phyloP scores from a whole-genome alignment of 2,797 vertebrate genomes.

The Poeciliopsis presidionis region DNA sequence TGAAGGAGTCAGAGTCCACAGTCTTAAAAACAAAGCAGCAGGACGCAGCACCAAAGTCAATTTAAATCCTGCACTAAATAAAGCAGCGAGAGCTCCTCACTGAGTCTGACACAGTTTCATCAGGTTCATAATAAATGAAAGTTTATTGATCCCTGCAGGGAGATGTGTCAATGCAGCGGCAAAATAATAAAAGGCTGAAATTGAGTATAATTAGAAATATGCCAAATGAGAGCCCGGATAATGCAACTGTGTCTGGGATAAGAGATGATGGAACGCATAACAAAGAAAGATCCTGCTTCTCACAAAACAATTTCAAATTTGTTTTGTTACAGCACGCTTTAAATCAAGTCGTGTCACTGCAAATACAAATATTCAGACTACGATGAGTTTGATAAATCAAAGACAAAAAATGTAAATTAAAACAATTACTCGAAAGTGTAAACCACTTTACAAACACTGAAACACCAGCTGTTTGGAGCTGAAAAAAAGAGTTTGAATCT shows the following conservation, averaged over 20 bases:
- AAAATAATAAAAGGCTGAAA: conserved; percentile 56
- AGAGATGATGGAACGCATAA: conserved; percentile 18
- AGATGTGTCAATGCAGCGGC: conserved; percentile 51
- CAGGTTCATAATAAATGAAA: conserved; percentile 65
- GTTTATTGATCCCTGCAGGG: conserved; percentile 66
- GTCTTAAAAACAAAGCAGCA: conserved; percentile 45
- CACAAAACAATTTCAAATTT: neutral
- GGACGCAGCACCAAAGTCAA: conserved; percentile 46
- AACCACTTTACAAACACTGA: neutral
- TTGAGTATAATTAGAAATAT: conserved; percentile 65
- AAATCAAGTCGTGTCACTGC: neutral
- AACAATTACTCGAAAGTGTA: neutral
- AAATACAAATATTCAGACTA: neutral
- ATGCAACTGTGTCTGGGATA: conserved; percentile 8
- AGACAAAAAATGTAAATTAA: neutral
- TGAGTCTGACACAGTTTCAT: conserved; percentile 65
- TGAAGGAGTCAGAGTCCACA: conserved; percentile 40
- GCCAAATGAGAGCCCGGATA: conserved; percentile 37
- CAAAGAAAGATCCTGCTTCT: neutral
- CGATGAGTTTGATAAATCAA: neutral
- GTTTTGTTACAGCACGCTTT: neutral
- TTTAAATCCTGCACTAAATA: conserved; percentile 64
- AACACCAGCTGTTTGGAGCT: neutral
- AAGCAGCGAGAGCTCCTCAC: conserved; percentile 51
- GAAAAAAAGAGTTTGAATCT: neutral